These are phyloP conservation scores for Microctonus aethiopoides DNA, from an alignment of 2,888 invertebrate species.

Conservation along the genomic window DNA sequence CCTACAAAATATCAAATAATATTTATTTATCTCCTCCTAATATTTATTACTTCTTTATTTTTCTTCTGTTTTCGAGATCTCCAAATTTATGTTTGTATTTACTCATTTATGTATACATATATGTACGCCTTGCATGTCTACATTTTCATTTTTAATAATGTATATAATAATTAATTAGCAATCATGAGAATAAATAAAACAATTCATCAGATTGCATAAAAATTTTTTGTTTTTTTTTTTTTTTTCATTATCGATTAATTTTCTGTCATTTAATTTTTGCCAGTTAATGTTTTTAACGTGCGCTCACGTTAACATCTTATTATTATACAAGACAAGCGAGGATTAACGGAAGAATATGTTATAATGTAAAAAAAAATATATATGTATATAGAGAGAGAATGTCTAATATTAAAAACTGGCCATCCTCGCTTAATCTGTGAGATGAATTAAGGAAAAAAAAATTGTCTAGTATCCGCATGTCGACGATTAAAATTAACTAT, in stretches of 20 bases:
- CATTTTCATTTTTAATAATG: neutral
- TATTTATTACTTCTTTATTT: neutral
- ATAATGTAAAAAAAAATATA: neutral
- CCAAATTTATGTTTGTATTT: neutral
- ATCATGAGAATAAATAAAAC: neutral
- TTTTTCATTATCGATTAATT: neutral
- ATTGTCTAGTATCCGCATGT: constrained; percentile 16
- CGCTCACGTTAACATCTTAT: neutral
- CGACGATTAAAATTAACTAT: constrained; percentile 21
- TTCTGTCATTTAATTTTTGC: neutral
- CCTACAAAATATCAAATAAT: neutral
- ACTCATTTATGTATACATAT: too few species aligned
- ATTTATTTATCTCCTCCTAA: neutral
- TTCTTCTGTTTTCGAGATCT: neutral
- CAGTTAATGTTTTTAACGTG: constrained; percentile 2
- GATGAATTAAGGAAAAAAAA: neutral
- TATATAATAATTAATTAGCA: neutral
- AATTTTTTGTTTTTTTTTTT: neutral
- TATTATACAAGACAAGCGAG: neutral
- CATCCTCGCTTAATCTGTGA: constrained; percentile 16
- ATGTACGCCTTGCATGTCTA: neutral
- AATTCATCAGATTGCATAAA: neutral
- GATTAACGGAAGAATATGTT: neutral
- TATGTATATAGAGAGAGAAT: neutral
- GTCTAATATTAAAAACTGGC: constrained; percentile 22